Evolutionary conservation across 2,888 invertebrate genomes (phyloP), one percentile per base, ranked within the genome.

Genomic region (Drosophila siamana): DNA sequence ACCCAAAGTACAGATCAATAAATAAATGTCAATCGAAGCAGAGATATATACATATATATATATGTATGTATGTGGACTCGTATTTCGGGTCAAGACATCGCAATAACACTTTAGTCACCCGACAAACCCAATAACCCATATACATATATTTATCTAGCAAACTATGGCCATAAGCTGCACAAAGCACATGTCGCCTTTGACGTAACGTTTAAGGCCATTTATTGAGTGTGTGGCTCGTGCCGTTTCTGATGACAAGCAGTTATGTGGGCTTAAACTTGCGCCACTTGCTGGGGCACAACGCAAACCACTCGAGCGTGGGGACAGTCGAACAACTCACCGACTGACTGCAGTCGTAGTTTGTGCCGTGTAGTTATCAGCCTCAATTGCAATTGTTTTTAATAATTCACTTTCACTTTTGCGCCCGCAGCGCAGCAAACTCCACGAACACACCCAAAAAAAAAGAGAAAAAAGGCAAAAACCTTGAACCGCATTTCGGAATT

Each of bases 311-410:
- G 46, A 66, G 61, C 70, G 52, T 75, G 64, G 40, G 19, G n/a
- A 36, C 36, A 15, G 0, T 11, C 9, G 8, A 11, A 30, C 6
- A 26, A n/a, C 33, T 33, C n/a, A 4, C 4, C 4, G 33, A 33
- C n/a, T 33, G 33, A 33, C 33, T 36, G 36, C 36, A 38, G 1
- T 7, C 13, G 36, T 38, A 8, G n/a, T n/a, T 9, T 30, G 30
- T 52, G 40, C 36, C n/a, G n/a, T 64, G 67, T 63, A 70, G 61
- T 74, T 72, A 77, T 70, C 73, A 68, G 55, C 72, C 51, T 47
- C 86, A 78, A 80, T 80, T 80, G 84, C 87, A 86, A 86, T 86
- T 86, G 81, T 78, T 68, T 71, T 78, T 73, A 78, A 81, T 78
- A 86, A 78, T 81, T 80, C 73, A 84, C 85, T 84, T 83, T 84